Evolutionary conservation across 2,888 invertebrate species (phyloP), one percentile per base, ranked within the genome.

Genomic region (Drosophila mettleri): DNA sequence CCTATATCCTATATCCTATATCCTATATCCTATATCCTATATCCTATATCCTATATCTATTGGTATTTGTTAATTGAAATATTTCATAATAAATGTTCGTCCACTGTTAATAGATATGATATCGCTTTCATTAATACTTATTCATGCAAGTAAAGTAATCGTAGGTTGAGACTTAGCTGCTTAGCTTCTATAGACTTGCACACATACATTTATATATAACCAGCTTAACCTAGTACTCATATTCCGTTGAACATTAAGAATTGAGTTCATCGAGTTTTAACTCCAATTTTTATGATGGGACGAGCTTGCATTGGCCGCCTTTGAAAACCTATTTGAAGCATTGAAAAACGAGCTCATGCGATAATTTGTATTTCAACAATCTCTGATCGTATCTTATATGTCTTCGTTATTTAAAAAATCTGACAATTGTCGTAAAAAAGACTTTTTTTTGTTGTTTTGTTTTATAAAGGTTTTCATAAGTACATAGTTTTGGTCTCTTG

Each of bases 401-500:
- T 29, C n/a, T n/a, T 45, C 45, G 45, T 18, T 45, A 27, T 20
- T 48, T 9, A 8, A 48, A 48, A 48, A 29, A 48, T 48, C 48
- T 22, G 38, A 31, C 31, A 51, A 31, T 24, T 22, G 39, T 39
- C 29, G 31, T 39, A 27, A 27, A 52, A 38, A 22, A 27, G 6
- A 4, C 2, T 16, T 29, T 14, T 20, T 1, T 22, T 29, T 31
- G 12, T 20, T 20, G 48, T 31, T 8, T 22, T 51, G 33, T 64
- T 64, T 45, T 51, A 24, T 49, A 22, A 10, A 34, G 27, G 41
- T 48, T 52, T 18, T 64, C 45, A 29, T 58, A 41, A 43, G 48
- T 22, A 49, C 39, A 22, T 16, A 53, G 38, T 58, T 45, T 46
- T 24, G n/a, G 54, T 48, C 49, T 45, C 22, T 52, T 36, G 33